These are phyloP conservation scores for Autographa pulchrina DNA, from an alignment of 2,888 invertebrate genomes.

Conservation along the genomic window DNA sequence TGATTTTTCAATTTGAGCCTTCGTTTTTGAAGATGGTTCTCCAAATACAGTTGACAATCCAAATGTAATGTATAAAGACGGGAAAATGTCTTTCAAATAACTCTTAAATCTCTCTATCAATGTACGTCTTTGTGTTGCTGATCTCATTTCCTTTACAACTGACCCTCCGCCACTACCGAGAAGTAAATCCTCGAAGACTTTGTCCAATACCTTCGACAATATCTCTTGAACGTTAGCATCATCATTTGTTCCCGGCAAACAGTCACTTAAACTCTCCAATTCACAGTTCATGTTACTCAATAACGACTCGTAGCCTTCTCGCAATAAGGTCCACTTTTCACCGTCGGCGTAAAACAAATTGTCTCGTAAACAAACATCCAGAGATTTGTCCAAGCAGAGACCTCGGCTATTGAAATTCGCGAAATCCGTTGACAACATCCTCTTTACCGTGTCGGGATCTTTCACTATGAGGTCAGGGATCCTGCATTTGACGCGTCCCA, in stretches of 20 bases:
- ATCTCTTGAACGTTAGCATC: constrained; percentile 85
- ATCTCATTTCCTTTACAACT: constrained; percentile 73
- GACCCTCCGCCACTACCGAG: constrained; percentile 72
- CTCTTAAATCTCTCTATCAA: constrained; percentile 76
- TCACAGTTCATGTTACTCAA: constrained; percentile 74
- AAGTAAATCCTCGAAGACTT: constrained; percentile 82
- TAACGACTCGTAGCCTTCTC: constrained; percentile 78
- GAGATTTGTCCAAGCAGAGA: constrained; percentile 86
- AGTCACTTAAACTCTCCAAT: constrained; percentile 81
- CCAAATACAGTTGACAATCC: constrained; percentile 72
- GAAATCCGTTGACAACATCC: constrained; percentile 84
- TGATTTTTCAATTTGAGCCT: constrained; percentile 67
- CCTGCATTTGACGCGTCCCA: constrained; percentile 81
- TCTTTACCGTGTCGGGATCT: constrained; percentile 82
- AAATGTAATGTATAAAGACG: constrained; percentile 78
- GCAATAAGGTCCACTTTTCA: constrained; percentile 84
- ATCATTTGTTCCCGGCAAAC: constrained; percentile 87
- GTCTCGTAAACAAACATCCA: constrained; percentile 88
- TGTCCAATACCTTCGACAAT: constrained; percentile 85
- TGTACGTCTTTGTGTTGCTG: constrained; percentile 70
- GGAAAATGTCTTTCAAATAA: constrained; percentile 83
- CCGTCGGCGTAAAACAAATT: constrained; percentile 87
- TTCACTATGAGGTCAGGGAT: constrained; percentile 85
- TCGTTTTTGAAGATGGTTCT: constrained; percentile 70
- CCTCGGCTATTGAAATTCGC: constrained; percentile 86